Evolutionary conservation across 2,113 vertebrate species (phyloP).

Genomic region (Callopanchax toddi): DNA sequence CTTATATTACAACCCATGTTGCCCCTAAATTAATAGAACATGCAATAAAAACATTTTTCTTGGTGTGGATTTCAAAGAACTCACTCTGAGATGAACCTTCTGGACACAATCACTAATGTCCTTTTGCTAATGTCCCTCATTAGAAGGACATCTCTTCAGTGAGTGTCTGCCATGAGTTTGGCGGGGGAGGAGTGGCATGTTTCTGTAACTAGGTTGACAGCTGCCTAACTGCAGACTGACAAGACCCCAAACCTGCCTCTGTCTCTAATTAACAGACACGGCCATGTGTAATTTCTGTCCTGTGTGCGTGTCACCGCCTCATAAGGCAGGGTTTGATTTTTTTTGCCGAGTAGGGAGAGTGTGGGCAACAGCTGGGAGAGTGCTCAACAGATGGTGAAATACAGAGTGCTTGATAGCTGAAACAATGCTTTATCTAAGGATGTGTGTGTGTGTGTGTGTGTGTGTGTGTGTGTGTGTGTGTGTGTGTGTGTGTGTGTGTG

Average conservation of each 20-base stretch:
- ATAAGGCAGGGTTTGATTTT: slow-evolving; percentile 63
- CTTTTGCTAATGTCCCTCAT: slow-evolving; percentile 17
- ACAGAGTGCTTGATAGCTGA: slow-evolving; percentile 45
- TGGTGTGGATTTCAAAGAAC: too few relatives aligned
- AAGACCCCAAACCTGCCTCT: slow-evolving; percentile 35
- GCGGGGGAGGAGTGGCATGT: slow-evolving; percentile 17
- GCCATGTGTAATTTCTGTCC: slow-evolving; percentile 60
- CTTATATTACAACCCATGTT: too few relatives aligned
- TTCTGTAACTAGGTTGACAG: slow-evolving; percentile 28
- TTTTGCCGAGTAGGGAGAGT: slow-evolving; percentile 60
- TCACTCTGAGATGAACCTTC: slow-evolving; percentile 16
- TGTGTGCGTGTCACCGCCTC: slow-evolving; percentile 57
- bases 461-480: slow-evolving; percentile 8
- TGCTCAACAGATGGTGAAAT: slow-evolving; percentile 70
- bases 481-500: slow-evolving; percentile 1
- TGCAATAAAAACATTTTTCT: too few relatives aligned
- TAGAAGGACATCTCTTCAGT: slow-evolving; percentile 30
- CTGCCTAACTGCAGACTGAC: slow-evolving; percentile 49
- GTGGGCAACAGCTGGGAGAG: slow-evolving; percentile 76
- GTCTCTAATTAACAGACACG: slow-evolving; percentile 64
- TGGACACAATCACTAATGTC: neutral
- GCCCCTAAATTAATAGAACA: too few relatives aligned
- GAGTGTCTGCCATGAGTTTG: slow-evolving; percentile 11
- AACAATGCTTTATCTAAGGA: slow-evolving; percentile 52
- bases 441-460: slow-evolving; percentile 10